phyloP scores from a whole-genome alignment of 2,888 invertebrate species.

The Disparrhopalites patrizii region DNA sequence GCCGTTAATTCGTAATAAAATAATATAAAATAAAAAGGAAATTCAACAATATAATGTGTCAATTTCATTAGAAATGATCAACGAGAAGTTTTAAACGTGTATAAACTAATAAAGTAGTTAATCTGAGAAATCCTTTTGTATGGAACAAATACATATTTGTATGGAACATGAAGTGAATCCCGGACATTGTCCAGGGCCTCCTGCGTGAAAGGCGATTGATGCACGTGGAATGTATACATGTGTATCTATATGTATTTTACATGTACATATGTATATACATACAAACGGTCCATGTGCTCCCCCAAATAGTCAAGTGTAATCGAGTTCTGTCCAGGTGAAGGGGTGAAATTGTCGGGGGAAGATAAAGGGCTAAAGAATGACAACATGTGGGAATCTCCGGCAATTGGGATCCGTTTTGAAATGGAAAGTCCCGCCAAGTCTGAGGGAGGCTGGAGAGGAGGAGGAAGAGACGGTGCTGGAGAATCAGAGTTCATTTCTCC shows the following conservation, averaged over 20 bases:
- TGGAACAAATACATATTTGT: no score
- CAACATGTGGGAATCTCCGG: slow-evolving; percentile 35
- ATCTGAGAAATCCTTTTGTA: no score
- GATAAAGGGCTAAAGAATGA: slow-evolving; percentile 18
- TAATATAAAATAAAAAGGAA: no score
- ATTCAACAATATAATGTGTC: no score
- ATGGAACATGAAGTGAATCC: no score
- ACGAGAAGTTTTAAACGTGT: no score
- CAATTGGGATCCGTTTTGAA: slow-evolving; percentile 31
- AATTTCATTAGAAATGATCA: no score
- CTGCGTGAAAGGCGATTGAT: not conserved
- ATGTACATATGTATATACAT: not conserved
- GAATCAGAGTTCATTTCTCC: not conserved
- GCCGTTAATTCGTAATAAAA: no score
- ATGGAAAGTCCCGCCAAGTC: slow-evolving; percentile 24
- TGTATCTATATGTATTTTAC: not conserved
- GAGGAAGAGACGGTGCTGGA: not conserved
- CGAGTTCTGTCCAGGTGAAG: not conserved
- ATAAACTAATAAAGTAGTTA: no score
- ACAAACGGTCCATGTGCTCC: not conserved
- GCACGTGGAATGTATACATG: not conserved
- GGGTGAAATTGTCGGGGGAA: not conserved
- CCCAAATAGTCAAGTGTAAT: not conserved
- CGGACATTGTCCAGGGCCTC: not conserved
- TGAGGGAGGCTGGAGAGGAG: slow-evolving; percentile 10